phyloP scores from a whole-genome alignment of 2,797 vertebrate species.

The Arremon aurantiirostris region DNA sequence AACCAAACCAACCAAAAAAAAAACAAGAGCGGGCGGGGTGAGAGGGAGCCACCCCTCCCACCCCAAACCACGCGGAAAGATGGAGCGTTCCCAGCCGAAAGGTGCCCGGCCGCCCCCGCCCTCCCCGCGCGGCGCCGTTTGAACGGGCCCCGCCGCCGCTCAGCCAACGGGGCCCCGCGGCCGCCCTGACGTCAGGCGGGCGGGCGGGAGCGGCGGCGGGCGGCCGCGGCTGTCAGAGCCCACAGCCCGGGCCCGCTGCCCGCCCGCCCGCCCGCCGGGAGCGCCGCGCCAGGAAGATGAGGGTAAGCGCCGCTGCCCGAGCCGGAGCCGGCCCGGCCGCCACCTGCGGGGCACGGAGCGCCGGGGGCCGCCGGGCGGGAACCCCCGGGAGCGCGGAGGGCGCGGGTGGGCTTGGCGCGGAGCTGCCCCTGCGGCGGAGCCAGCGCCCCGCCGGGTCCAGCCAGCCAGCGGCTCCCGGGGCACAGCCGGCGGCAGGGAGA shows the following conservation, averaged over 20 bases:
- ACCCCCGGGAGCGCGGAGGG: rapidly evolving
- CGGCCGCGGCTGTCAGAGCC: neutral
- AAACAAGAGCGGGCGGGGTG: rapidly evolving
- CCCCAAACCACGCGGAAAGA: neutral
- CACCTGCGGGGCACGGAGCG: neutral
- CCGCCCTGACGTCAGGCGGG: conserved; percentile 33
- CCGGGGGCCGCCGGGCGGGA: no score
- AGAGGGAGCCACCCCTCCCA: rapidly evolving
- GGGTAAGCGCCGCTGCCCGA: conserved; percentile 19
- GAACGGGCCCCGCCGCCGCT: conserved; percentile 29
- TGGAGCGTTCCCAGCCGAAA: no score
- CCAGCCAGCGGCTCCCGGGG: neutral
- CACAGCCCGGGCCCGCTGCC: neutral
- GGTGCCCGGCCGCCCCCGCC: neutral
- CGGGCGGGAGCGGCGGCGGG: neutral
- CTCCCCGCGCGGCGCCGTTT: conserved; percentile 12
- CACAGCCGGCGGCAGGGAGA: no score
- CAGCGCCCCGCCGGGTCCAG: neutral
- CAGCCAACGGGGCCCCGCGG: conserved; percentile 30
- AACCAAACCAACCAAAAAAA: no score
- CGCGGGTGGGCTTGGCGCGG: neutral
- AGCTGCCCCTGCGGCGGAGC: neutral
- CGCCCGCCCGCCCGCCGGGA: no score
- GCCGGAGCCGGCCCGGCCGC: neutral
- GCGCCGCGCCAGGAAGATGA: conserved; percentile 44